phyloP scores from a whole-genome alignment of 1,140 invertebrate species.

The Arctopsyche grandis region DNA sequence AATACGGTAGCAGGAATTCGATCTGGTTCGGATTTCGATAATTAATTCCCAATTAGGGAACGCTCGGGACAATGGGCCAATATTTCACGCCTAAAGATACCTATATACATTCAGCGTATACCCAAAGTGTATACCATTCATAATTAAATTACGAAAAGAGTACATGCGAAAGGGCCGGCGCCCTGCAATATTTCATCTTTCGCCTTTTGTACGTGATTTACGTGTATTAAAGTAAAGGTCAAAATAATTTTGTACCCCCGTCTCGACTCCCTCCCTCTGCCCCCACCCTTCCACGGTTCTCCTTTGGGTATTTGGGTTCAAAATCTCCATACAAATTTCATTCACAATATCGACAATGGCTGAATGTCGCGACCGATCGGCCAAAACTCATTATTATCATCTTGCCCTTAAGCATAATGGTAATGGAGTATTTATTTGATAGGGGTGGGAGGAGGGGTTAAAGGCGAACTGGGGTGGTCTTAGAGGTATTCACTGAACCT shows the following conservation, averaged over 20 bases:
- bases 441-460: neutral
- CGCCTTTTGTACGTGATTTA: constrained; percentile 28
- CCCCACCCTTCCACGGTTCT: neutral
- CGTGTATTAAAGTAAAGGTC: constrained; percentile 17
- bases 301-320: neutral
- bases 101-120: neutral
- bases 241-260: neutral
- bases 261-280: neutral
- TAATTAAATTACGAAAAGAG: constrained; percentile 28
- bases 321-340: neutral
- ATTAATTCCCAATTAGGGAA: constrained; percentile 18
- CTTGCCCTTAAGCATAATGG: constrained; percentile 35
- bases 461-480: neutral
- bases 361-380: constrained; percentile 14
- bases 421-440: constrained; percentile 30
- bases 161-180: neutral
- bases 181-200: constrained; percentile 22
- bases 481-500: constrained; percentile 25
- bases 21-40: neutral
- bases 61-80: neutral
- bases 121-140: neutral
- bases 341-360: neutral
- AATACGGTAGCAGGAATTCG: too few species aligned
- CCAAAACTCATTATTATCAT: constrained; percentile 10
- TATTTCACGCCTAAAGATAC: neutral